Evolutionary conservation across 2,888 invertebrate genomes (phyloP).

Genomic region (Drosophila percnosoma): DNA sequence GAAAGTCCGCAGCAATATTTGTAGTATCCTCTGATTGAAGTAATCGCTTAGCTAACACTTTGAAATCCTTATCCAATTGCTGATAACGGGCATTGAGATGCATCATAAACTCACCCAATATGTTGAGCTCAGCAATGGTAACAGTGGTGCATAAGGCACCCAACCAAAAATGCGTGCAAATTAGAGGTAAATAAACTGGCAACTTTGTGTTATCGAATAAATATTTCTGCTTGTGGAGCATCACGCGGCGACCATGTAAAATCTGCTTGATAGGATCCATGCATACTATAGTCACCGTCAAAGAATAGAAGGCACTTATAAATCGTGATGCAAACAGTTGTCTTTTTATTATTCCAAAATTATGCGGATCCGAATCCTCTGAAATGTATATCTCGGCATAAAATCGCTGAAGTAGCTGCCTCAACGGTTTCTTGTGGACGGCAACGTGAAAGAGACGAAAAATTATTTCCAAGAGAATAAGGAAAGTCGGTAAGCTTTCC

Average conservation of each 20-base stretch:
- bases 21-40: constrained; percentile 1
- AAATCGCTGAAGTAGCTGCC: constrained; percentile 63
- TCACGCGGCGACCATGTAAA: constrained; percentile 46
- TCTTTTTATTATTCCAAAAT: constrained; percentile 54
- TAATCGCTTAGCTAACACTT: constrained; percentile 13
- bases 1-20: constrained; percentile 55
- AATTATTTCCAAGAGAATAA: constrained; percentile 63
- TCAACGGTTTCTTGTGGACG: constrained; percentile 48
- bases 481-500: constrained; percentile 62
- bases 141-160: constrained; percentile 59
- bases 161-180: constrained; percentile 52
- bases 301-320: constrained; percentile 61
- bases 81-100: constrained; percentile 76
- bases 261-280: constrained; percentile 52
- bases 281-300: constrained; percentile 58
- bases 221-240: constrained; percentile 70
- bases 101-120: constrained; percentile 72
- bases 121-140: constrained; percentile 68
- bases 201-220: constrained; percentile 62
- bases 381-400: constrained; percentile 67
- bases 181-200: constrained; percentile 54
- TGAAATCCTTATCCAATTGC: constrained; percentile 64
- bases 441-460: constrained; percentile 64
- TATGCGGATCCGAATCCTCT: constrained; percentile 29
- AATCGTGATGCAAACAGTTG: constrained; percentile 59